Evolutionary conservation across 2,113 vertebrate genomes (phyloP).

Genomic region (Lepisosteus oculatus): DNA sequence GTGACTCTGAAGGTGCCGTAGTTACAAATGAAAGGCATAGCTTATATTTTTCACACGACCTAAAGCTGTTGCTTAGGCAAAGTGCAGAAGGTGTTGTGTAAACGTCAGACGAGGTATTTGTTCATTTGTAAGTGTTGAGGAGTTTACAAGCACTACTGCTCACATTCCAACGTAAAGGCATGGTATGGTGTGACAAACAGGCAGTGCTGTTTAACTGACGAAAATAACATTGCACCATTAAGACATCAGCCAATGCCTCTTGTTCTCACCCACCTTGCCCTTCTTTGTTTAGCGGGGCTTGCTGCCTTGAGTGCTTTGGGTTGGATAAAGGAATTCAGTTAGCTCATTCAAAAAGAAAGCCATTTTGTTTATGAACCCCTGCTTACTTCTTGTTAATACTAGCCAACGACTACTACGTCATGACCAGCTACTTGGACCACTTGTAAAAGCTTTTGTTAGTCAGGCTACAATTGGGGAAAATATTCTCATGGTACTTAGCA

Average conservation of each 20-base stretch:
- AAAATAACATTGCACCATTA: constrained; percentile 10
- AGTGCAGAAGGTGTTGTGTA: not conserved
- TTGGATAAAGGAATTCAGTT: constrained; percentile 7
- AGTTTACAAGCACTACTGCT: not conserved
- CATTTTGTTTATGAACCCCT: not conserved
- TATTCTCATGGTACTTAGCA: too few species aligned
- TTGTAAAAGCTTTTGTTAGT: too few species aligned
- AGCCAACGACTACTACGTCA: not conserved
- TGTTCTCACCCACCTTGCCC: not conserved
- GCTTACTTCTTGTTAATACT: not conserved
- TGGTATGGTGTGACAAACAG: constrained; percentile 4
- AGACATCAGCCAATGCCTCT: not conserved
- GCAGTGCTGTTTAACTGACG: constrained; percentile 3
- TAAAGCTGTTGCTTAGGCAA: not conserved
- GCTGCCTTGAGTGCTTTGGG: not conserved
- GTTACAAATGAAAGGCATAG: not conserved
- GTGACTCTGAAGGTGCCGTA: not conserved
- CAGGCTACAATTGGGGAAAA: too few species aligned
- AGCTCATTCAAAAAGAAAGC: constrained; percentile 11
- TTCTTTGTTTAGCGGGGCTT: not conserved
- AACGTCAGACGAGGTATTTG: not conserved
- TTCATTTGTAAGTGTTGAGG: not conserved
- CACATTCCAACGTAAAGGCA: not conserved
- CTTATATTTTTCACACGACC: too few species aligned
- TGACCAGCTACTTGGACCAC: not conserved